Evolutionary conservation across 2,888 invertebrate genomes (phyloP), one percentile per base, ranked within the genome.

Genomic region (Tachina fera): DNA sequence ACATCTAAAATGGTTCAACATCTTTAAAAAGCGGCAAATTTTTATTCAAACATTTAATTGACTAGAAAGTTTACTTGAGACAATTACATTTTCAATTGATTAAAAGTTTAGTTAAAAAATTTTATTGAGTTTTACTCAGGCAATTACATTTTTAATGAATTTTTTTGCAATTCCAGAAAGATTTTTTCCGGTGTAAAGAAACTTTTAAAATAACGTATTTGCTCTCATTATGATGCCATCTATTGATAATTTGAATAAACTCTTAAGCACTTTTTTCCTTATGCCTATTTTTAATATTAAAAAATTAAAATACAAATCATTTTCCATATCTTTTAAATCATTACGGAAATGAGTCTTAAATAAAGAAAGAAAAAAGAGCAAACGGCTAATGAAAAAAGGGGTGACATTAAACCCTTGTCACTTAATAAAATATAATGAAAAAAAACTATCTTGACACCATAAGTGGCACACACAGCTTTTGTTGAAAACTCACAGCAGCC

Each of bases 381-480:
- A 53, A 67, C 45, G 71, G 56, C 60, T n/a, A 61, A 53, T 13
- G 43, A 63, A 68, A 65, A 78, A 78, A 81, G 77, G 81, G 72
- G 77, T 82, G 84, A 82, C 81, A 81, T 68, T 56, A 85, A 78
- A 82, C 84, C 84, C 77, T 81, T 85, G 81, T 81, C 81, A 77
- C 68, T 70, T 79, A 79, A 86, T 83, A 76, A 86, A 79, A 31
- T 31, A 6, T 31, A 31, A 31, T 31, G 6, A 83, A 75, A 83
- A 76, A 86, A 83, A 82, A 67, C 56, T 31, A 72, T 72, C 75
- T 79, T 79, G 74, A 74, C 79, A 75, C 84, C 79, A 77, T 58
- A 77, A 83, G 77, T 83, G 72, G 60, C 72, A 61, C 68, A 74
- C 53, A 67, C 22, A 19, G 31, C 39, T 60, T 68, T 63, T 65